These are phyloP conservation scores for Temnothorax longispinosus DNA, from an alignment of 1,140 invertebrate genomes.

Conservation along the genomic window DNA sequence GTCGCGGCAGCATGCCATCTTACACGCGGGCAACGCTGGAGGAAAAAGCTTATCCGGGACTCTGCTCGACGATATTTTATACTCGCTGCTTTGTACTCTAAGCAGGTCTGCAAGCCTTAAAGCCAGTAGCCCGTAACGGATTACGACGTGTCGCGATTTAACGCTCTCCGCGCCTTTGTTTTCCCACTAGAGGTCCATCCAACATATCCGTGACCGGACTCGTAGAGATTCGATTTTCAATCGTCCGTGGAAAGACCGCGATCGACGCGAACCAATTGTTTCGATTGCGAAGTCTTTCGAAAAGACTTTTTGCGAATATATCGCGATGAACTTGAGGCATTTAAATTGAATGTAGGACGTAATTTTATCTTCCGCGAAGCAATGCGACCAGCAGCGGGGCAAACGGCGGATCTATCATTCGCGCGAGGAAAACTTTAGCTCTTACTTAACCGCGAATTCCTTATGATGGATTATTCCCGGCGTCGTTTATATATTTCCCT, in stretches of 20 bases:
- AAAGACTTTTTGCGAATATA: not conserved
- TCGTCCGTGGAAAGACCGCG: not conserved
- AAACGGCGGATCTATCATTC: conserved; percentile 3
- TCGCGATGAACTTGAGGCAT: not conserved
- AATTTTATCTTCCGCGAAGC: not conserved
- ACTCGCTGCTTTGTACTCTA: conserved; percentile 34
- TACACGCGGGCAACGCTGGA: not conserved
- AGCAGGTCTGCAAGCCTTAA: conserved; percentile 46
- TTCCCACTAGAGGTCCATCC: conserved; percentile 16
- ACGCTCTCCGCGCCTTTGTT: conserved; percentile 42
- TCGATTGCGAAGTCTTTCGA: no score
- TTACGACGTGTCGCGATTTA: conserved; percentile 52
- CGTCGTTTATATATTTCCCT: conserved; percentile 55
- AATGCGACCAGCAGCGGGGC: not conserved
- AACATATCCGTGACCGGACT: conserved; percentile 45
- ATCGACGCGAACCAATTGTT: not conserved
- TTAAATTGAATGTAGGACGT: not conserved
- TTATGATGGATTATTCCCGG: conserved; percentile 25
- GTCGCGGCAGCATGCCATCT: conserved; percentile 10
- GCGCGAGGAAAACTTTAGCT: conserved; percentile 20
- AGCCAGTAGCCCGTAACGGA: conserved; percentile 34
- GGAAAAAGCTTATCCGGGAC: conserved; percentile 1
- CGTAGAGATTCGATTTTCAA: conserved; percentile 14
- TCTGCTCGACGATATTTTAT: conserved; percentile 31
- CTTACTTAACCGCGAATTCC: conserved; percentile 50